These are phyloP conservation scores for Calycopis cecrops DNA, from an alignment of 1,140 invertebrate species.

Conservation along the genomic window DNA sequence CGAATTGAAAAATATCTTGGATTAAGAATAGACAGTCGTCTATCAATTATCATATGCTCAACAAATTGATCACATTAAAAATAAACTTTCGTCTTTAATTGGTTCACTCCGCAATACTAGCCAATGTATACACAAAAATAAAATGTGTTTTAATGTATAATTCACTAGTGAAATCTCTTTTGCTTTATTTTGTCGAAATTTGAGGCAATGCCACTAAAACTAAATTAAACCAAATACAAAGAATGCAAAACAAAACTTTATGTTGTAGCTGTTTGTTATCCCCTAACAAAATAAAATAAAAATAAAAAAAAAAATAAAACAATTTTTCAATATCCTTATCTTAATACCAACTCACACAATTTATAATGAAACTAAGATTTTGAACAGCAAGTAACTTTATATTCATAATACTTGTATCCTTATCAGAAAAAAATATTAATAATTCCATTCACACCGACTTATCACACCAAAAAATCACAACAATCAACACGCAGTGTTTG, in stretches of 20 bases:
- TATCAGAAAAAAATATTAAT: conserved; percentile 13
- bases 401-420: conserved; percentile 2
- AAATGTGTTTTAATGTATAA: conserved; percentile 14
- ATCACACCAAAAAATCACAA: conserved; percentile 11
- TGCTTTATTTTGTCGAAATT: conserved; percentile 18
- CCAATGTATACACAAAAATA: conserved; percentile 1
- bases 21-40: conserved; percentile 11
- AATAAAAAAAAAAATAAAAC: conserved; percentile 20
- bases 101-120: background rate
- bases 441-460: background rate
- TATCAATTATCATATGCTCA: conserved; percentile 14
- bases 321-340: conserved; percentile 8
- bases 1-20: conserved; percentile 19
- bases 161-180: conserved; percentile 11
- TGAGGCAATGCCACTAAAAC: conserved; percentile 17
- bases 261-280: too few species aligned
- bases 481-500: background rate
- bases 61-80: conserved; percentile 12
- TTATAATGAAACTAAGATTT: conserved; percentile 12
- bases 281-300: too few species aligned
- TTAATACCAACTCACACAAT: conserved; percentile 13
- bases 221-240: conserved; percentile 14
- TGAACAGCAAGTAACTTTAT: conserved; percentile 10
- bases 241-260: conserved; percentile 18
- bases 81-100: conserved; percentile 14